These are phyloP conservation scores for Orius laevigatus DNA, from an alignment of 1,140 invertebrate genomes.

Conservation along the genomic window DNA sequence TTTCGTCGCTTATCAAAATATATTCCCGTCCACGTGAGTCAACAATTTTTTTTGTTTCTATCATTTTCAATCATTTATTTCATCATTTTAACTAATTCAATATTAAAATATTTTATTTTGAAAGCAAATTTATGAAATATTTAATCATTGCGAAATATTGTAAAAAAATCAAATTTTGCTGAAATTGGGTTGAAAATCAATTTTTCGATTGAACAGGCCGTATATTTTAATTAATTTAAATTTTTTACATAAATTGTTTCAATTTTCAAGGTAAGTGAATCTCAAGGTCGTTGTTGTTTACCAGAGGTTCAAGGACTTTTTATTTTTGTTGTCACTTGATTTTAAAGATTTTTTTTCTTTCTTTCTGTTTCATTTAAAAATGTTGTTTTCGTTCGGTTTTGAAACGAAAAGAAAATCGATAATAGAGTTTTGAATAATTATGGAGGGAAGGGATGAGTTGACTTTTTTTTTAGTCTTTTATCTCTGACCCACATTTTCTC, in stretches of 20 bases:
- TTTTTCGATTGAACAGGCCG: neutral
- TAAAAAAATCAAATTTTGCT: neutral
- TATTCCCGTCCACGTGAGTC: too few relatives aligned
- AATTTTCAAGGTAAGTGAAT: conserved; percentile 4
- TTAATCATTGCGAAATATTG: neutral
- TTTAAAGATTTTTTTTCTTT: conserved; percentile 9
- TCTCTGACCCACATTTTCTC: too few relatives aligned
- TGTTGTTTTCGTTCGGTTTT: conserved; percentile 1
- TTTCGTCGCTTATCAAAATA: too few relatives aligned
- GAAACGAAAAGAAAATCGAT: neutral
- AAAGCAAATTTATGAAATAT: neutral
- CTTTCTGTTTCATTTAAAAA: neutral
- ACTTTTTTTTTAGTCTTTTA: neutral
- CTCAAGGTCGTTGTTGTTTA: conserved; percentile 19
- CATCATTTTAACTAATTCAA: neutral
- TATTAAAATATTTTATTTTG: neutral
- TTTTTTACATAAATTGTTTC: neutral
- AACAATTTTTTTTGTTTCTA: too few relatives aligned
- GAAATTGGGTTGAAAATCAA: neutral
- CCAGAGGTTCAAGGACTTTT: conserved; percentile 17
- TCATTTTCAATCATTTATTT: too few relatives aligned
- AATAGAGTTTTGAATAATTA: neutral
- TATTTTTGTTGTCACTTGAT: conserved; percentile 14
- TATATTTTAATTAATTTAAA: neutral
- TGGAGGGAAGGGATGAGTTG: neutral